phyloP scores from a whole-genome alignment of 1,140 invertebrate species.

The Leptinotarsa defecta region DNA sequence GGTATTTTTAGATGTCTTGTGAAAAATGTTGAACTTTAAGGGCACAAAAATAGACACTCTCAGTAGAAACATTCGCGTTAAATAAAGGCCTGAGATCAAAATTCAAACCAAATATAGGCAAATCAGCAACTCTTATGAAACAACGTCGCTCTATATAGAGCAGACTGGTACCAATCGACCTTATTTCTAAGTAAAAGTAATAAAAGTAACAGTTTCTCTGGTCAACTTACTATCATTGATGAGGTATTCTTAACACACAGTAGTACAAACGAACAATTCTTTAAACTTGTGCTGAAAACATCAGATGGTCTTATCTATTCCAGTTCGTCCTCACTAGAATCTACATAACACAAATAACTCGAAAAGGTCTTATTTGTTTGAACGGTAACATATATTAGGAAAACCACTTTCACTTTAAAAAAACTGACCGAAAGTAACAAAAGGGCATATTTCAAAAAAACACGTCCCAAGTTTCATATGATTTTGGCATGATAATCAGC shows the following conservation, averaged over 20 bases:
- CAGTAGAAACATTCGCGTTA: too few species aligned
- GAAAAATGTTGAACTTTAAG: too few species aligned
- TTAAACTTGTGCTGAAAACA: conserved; percentile 16
- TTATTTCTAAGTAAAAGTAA: background rate
- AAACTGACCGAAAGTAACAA: background rate
- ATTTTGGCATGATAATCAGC: conserved; percentile 34
- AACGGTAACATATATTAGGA: conserved; percentile 16
- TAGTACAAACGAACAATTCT: background rate
- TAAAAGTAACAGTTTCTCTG: background rate
- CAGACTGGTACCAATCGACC: background rate
- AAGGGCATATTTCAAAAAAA: conserved; percentile 13
- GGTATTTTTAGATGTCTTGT: too few species aligned
- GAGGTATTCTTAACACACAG: background rate
- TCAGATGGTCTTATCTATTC: conserved; percentile 24
- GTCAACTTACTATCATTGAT: background rate
- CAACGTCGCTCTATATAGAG: background rate
- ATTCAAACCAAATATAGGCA: background rate
- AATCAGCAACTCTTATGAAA: background rate
- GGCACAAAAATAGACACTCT: too few species aligned
- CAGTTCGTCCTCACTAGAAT: conserved; percentile 30
- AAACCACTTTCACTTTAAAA: background rate
- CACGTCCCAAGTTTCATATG: conserved; percentile 22
- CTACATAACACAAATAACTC: conserved; percentile 36
- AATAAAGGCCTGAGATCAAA: too few species aligned
- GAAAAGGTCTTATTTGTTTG: conserved; percentile 26